These are phyloP conservation scores for Urocyon cinereoargenteus DNA, from an alignment of 2,797 vertebrate genomes.

Conservation along the genomic window DNA sequence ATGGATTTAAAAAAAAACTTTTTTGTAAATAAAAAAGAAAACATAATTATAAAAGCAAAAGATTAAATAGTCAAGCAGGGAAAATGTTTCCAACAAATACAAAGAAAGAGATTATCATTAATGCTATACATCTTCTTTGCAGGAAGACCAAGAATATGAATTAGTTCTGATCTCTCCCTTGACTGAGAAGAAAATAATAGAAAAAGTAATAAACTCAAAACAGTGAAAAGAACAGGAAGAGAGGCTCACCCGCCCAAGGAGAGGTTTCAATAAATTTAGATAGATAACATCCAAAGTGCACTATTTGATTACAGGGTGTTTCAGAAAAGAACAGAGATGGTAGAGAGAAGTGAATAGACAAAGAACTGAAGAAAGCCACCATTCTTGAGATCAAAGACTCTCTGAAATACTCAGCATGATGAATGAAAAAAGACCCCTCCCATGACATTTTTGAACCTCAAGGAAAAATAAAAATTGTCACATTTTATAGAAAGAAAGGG, in stretches of 20 bases:
- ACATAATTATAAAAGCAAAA: background rate
- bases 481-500: background rate
- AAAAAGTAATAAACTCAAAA: background rate
- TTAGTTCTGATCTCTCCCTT: background rate
- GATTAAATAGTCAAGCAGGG: background rate
- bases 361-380: background rate
- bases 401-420: background rate
- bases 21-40: background rate
- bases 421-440: background rate
- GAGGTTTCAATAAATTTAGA: background rate
- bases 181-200: background rate
- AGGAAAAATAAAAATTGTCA: background rate
- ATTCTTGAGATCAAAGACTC: background rate
- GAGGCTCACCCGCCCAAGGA: background rate
- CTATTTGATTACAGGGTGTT: background rate
- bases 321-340: background rate
- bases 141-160: background rate
- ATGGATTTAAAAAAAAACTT: background rate
- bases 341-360: background rate
- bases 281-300: background rate
- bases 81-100: slow-evolving; percentile 2
- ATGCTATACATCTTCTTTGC: background rate
- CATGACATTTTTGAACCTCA: background rate
- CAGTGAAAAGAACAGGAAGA: background rate
- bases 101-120: background rate